Evolutionary conservation across 1,140 invertebrate genomes (phyloP), one percentile per base, ranked within the genome.

Genomic region (Cataglyphis hispanica): DNA sequence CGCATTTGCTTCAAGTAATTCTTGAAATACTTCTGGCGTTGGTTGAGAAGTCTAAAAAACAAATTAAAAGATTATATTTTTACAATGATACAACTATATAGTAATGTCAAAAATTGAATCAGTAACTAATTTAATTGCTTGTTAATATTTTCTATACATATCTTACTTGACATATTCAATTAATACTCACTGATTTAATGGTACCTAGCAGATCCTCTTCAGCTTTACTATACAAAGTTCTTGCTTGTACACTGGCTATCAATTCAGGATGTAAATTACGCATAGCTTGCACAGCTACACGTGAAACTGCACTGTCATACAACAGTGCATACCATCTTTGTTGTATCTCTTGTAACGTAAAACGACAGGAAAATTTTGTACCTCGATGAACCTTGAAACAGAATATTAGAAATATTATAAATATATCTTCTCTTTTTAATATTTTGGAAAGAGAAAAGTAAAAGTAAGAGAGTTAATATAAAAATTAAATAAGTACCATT

Each of bases 281-380:
- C 97, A 99, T 99, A 0, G 99, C 98, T 86, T 97, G 97, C 8
- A 99, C 97, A 31, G 98, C 98, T 60, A 99, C 96, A 88, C 98
- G 96, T 13, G 97, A 98, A 53, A 98, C 97, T 60, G 97, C 96
- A 61, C 98, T 97, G 95, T 99, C 98, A 94, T 99, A 99, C 2
- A 99, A 95, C 64, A 99, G 93, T 11, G 98, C 98, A 95, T 99
- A 99, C 99, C 99, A 99, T 80, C 99, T 96, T 84, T 98, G 98
- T 92, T 99, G 98, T 37, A 99, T 97, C 94, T 99, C 99, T 93
- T 98, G 97, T 16, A 99, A 94, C 0, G 98, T 99, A 93, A 99
- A 99, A 86, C 98, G 97, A 93, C 98, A 99, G 0, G 99, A 99
- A 95, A 99, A 99, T 93, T 99, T 99, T 4, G 99, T 97, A 31